phyloP scores from a whole-genome alignment of 2,888 invertebrate species.

The Stratiomys singularior region DNA sequence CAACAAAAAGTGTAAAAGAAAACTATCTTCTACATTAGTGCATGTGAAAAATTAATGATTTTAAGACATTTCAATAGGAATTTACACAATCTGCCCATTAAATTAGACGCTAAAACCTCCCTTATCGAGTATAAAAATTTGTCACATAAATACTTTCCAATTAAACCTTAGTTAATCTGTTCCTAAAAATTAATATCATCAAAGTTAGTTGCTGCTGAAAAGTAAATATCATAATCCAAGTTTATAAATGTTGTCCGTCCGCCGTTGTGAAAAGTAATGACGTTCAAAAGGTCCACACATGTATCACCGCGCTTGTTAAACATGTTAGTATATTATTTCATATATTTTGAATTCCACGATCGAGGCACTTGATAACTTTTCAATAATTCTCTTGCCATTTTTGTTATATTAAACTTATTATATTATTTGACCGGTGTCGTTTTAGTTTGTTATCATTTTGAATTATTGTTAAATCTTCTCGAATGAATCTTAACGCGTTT shows the following conservation, averaged over 20 bases:
- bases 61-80: too few species aligned
- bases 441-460: background rate
- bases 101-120: too few species aligned
- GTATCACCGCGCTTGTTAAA: background rate
- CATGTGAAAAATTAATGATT: too few species aligned
- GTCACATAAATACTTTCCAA: background rate
- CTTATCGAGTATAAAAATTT: too few species aligned
- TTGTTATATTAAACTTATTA: too few species aligned
- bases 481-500: too few species aligned
- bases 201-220: constrained; percentile 7
- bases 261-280: background rate
- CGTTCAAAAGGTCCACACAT: background rate
- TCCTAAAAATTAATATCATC: background rate
- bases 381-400: too few species aligned
- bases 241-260: background rate
- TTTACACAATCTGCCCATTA: too few species aligned
- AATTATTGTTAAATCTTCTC: too few species aligned
- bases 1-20: too few species aligned
- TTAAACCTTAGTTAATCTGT: background rate
- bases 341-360: background rate
- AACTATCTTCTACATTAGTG: too few species aligned
- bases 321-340: background rate
- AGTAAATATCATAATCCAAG: background rate
- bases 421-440: too few species aligned
- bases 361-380: background rate